Conservation (phyloP, 1,140 invertebrate genomes). For the Plectus sambesii region DNA sequence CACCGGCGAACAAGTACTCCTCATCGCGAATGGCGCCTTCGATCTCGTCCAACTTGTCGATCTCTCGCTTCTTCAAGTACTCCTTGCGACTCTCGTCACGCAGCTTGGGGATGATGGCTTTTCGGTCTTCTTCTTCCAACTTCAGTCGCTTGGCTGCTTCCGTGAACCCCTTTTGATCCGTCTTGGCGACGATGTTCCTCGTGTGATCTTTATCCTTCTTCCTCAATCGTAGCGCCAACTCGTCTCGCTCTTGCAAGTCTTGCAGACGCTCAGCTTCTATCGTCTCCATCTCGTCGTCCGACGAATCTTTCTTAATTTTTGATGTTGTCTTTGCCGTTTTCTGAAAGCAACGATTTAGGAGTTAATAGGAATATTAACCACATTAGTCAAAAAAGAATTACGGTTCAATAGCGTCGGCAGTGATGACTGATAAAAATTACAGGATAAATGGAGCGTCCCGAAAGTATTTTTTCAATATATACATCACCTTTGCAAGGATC, state of each 20-base stretch:
- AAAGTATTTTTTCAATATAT: too few relatives aligned
- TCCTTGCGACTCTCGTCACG: slow-evolving; percentile 77
- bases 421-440: too few relatives aligned
- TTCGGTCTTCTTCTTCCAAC: slow-evolving; percentile 57
- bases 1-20: slow-evolving; percentile 81
- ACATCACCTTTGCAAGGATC: too few relatives aligned
- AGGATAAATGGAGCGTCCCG: too few relatives aligned
- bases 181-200: slow-evolving; percentile 46
- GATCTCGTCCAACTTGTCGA: slow-evolving; percentile 87
- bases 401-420: too few relatives aligned
- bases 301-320: slow-evolving; percentile 58
- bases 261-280: slow-evolving; percentile 55
- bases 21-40: slow-evolving; percentile 91
- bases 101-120: slow-evolving; percentile 72
- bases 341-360: too few relatives aligned
- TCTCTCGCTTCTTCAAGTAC: slow-evolving; percentile 87
- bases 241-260: slow-evolving; percentile 83
- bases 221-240: slow-evolving; percentile 74
- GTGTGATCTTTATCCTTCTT: slow-evolving; percentile 79
- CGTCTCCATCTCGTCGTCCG: slow-evolving; percentile 36
- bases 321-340: too few relatives aligned
- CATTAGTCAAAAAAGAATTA: too few relatives aligned
- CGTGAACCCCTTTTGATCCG: slow-evolving; percentile 66
- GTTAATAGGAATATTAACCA: too few relatives aligned
- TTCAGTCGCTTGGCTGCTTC: slow-evolving; percentile 83